A percentile compares a stretch with the other conserved stretches of the same genome.
These are phyloP conservation scores for Abscondita cerata DNA, from an alignment of 2,888 invertebrate genomes.

Conservation along the genomic window DNA sequence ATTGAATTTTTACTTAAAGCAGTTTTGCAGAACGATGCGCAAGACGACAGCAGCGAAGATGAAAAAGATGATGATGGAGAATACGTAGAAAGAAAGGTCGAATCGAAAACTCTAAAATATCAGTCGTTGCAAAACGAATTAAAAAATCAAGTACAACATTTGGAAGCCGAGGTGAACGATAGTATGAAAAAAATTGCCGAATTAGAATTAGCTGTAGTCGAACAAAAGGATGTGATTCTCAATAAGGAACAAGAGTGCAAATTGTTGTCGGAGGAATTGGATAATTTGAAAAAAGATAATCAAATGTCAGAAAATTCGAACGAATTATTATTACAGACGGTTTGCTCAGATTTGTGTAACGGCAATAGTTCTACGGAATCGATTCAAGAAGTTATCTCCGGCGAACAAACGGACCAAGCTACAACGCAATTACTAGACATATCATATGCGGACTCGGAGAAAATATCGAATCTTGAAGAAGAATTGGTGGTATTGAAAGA, in stretches of 20 bases:
- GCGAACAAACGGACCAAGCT: no score
- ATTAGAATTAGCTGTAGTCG: conserved; percentile 45
- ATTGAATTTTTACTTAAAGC: background rate
- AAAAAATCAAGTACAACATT: conserved; percentile 51
- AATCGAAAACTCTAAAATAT: conserved; percentile 56
- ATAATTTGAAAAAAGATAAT: conserved; percentile 25
- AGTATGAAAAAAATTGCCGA: conserved; percentile 50
- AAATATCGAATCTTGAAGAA: conserved; percentile 71
- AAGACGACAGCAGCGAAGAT: conserved; percentile 18
- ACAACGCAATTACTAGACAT: conserved; percentile 39
- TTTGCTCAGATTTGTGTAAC: no score
- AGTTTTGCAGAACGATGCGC: conserved; percentile 21
- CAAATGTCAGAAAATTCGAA: no score
- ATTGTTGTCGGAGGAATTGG: conserved; percentile 49
- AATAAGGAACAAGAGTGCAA: conserved; percentile 47
- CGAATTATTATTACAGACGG: no score
- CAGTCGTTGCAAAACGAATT: conserved; percentile 55
- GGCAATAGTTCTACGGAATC: background rate
- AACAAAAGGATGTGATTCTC: conserved; percentile 47
- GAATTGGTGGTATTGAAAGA: conserved; percentile 77
- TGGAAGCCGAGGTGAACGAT: conserved; percentile 49
- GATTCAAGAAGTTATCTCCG: background rate
- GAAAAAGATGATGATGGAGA: conserved; percentile 10
- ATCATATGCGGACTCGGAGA: conserved; percentile 56
- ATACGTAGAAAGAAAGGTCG: conserved; percentile 38